These are phyloP conservation scores for Eutolmus rufibarbis DNA, from an alignment of 2,888 invertebrate genomes.

Conservation along the genomic window DNA sequence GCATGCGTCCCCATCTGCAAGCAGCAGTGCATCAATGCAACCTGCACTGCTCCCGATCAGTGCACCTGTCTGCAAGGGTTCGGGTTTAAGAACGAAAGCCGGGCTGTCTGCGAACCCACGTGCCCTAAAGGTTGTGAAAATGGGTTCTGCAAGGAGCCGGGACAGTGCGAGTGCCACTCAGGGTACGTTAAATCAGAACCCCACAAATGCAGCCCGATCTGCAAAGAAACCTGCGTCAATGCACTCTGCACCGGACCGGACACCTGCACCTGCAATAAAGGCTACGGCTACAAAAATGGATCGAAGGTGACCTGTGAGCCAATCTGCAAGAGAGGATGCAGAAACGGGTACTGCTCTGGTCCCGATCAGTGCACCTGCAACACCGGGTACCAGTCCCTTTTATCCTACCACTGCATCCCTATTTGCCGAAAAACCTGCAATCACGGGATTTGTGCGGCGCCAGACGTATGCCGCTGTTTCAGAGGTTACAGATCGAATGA, in stretches of 20 bases:
- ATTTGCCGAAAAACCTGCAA: constrained; percentile 54
- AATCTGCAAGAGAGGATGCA: constrained; percentile 60
- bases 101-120: constrained; percentile 57
- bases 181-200: background rate
- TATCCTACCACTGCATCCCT: constrained; percentile 54
- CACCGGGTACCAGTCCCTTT: constrained; percentile 33
- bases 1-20: background rate
- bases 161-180: constrained; percentile 18
- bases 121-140: constrained; percentile 65
- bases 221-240: constrained; percentile 51
- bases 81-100: constrained; percentile 48
- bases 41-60: constrained; percentile 49
- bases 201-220: constrained; percentile 51
- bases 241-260: constrained; percentile 58
- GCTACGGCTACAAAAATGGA: constrained; percentile 55
- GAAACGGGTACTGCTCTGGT: constrained; percentile 63
- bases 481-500: constrained; percentile 55
- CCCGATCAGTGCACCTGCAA: constrained; percentile 65
- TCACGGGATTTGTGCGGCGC: constrained; percentile 57
- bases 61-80: constrained; percentile 54
- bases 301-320: constrained; percentile 65
- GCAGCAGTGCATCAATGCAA: constrained; percentile 43
- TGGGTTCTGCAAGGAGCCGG: constrained; percentile 55
- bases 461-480: constrained; percentile 64
- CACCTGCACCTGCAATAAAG: constrained; percentile 59